Conservation (phyloP, 2,113 vertebrate species). For the Psammodynastes pulverulentus region DNA sequence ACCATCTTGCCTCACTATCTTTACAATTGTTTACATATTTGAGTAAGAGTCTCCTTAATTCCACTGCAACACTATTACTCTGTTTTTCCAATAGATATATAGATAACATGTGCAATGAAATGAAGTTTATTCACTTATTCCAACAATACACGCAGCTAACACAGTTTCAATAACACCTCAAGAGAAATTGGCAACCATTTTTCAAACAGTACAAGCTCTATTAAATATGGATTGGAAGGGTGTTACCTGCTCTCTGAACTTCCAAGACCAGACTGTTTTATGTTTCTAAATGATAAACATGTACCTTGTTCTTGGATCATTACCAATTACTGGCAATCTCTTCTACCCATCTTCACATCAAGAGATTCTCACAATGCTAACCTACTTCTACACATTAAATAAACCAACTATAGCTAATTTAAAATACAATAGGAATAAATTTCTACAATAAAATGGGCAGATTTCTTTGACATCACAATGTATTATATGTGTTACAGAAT, state of each 20-base stretch:
- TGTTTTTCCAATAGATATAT: background rate
- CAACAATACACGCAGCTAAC: background rate
- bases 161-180: background rate
- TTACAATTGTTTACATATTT: background rate
- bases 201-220: background rate
- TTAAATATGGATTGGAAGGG: background rate
- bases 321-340: background rate
- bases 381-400: background rate
- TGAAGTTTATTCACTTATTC: background rate
- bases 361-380: background rate
- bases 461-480: background rate
- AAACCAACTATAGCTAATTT: background rate
- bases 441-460: background rate
- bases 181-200: background rate
- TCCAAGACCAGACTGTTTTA: background rate
- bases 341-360: background rate
- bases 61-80: background rate
- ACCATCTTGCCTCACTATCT: background rate
- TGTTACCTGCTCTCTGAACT: background rate
- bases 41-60: background rate
- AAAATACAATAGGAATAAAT: background rate
- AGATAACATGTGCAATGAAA: background rate
- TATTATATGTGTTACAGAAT: background rate
- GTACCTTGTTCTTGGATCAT: background rate
- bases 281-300: background rate